Conservation (phyloP, 2,888 invertebrate genomes). For the Melangyna quadrimaculata region DNA sequence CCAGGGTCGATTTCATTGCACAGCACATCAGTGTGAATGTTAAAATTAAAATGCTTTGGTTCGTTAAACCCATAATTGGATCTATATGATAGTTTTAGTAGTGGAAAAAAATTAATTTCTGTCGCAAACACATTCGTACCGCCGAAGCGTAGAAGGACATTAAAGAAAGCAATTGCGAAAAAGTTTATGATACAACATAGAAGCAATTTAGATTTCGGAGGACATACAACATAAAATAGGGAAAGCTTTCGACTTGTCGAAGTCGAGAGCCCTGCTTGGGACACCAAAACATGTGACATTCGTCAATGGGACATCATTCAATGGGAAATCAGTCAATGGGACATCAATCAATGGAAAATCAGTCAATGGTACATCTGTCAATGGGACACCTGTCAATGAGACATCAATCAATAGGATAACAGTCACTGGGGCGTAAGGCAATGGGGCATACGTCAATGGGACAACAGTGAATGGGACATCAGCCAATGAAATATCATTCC, state of each 20-base stretch:
- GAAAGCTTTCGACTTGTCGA: no score
- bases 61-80: background rate
- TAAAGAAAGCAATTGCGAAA: background rate
- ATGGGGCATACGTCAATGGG: background rate
- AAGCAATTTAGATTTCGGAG: background rate
- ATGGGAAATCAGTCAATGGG: no score
- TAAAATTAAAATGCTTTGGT: conserved; percentile 6
- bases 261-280: no score
- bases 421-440: background rate
- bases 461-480: background rate
- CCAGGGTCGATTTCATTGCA: conserved; percentile 1
- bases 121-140: background rate
- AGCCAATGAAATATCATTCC: no score
- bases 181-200: background rate
- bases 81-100: background rate
- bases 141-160: background rate
- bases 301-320: no score
- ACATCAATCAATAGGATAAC: background rate
- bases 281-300: no score
- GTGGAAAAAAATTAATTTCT: background rate
- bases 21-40: background rate
- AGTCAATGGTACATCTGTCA: no score
- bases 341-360: no score
- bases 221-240: background rate
- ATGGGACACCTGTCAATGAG: background rate